Evolutionary conservation across 2,797 vertebrate species (phyloP), one percentile per base, ranked within the genome.

Genomic region (Lagodon rhomboides): DNA sequence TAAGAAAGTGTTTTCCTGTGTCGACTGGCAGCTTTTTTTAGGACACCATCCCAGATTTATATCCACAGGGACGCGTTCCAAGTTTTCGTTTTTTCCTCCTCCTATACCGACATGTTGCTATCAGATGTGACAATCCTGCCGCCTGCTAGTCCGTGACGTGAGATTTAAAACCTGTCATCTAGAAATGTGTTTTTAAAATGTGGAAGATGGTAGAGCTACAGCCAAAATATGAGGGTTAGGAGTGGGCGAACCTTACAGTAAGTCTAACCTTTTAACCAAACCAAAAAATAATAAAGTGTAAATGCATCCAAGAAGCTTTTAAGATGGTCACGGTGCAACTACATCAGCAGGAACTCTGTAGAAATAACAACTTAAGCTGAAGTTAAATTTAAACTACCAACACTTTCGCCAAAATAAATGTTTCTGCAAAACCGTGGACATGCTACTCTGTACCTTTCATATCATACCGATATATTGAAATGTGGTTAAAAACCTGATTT

Each of bases 111-210:
- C 63, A 68, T 23, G 64, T 44, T 69, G 77, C 54, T 38, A 50
- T 77, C 60, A 77, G 64, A 73, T 55, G 68, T 73, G 64, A 67
- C 38, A 46, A 4, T 67, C 30, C 64, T n/a, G 49, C 69, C 4
- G 3, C 41, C 68, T 68, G 41, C 44, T 58, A 1, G 23, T 34
- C 38, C 67, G 30, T 11, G 61, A 51, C 56, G 50, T 17, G 53
- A 61, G 20, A n/a, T n/a, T n/a, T n/a, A n/a, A n/a, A n/a, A n/a
- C 6, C n/a, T 38, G 27, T 38, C 3, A 3, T 22, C 41, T 38
- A 6, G 4, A 46, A 38, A 27, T 30, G 41, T 27, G 38, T 16
- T 53, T 68, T 68, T 44, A 11, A 27, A 46, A 54, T 43, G 16
- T 20, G 25, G 1, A 22, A 20, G 23, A 12, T 49, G 13, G 25